These are phyloP conservation scores for Lasiurus cinereus DNA, from an alignment of 2,113 vertebrate genomes.

Conservation along the genomic window DNA sequence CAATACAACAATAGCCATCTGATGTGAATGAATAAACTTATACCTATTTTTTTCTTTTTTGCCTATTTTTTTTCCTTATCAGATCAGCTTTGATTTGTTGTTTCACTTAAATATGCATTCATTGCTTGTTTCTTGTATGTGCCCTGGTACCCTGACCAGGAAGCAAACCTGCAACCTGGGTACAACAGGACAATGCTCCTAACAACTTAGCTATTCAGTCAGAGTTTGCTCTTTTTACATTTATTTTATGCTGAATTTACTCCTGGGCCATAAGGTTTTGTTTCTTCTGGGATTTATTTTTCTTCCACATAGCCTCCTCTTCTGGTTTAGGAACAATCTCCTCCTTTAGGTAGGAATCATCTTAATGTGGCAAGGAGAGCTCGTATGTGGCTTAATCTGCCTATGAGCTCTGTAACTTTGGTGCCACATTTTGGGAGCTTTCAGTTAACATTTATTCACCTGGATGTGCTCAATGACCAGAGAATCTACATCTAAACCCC, in stretches of 20 bases:
- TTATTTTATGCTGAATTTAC: background rate
- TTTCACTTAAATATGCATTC: background rate
- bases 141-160: background rate
- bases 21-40: background rate
- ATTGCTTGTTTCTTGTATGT: background rate
- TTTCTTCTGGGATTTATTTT: background rate
- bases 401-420: background rate
- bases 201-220: background rate
- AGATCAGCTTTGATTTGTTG: background rate
- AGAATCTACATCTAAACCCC: background rate
- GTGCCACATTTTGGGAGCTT: background rate
- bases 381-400: too few relatives aligned
- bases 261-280: background rate
- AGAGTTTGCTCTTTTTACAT: background rate
- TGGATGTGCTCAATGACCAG: background rate
- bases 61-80: background rate
- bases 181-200: background rate
- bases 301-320: background rate
- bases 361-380: background rate
- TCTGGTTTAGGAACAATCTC: background rate
- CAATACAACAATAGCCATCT: background rate
- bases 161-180: background rate
- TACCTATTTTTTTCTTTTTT: background rate
- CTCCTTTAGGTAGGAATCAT: background rate
- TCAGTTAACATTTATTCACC: too few relatives aligned